Conservation (phyloP, 2,888 invertebrate species). For the Gasteruption jaculator region DNA sequence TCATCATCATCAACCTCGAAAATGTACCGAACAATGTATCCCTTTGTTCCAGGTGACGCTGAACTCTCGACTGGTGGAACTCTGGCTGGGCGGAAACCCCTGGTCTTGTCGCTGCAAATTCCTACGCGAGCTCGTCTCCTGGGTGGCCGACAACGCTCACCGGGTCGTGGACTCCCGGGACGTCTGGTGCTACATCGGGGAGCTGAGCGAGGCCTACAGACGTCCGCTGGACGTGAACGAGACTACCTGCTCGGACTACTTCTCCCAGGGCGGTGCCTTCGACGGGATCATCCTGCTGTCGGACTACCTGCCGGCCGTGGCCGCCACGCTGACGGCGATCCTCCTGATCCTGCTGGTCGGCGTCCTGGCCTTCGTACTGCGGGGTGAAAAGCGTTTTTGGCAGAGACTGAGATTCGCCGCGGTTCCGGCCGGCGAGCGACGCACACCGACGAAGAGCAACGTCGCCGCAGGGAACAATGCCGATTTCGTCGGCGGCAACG, state of each 20-base stretch:
- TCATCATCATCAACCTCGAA: too few relatives aligned
- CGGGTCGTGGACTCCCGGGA: constrained; percentile 75
- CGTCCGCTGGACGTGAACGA: constrained; percentile 79
- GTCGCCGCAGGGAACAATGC: too few relatives aligned
- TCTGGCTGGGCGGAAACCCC: constrained; percentile 77
- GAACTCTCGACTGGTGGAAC: constrained; percentile 66
- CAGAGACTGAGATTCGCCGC: constrained; percentile 77
- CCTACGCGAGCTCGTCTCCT: constrained; percentile 76
- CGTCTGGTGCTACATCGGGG: constrained; percentile 77
- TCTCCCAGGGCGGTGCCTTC: constrained; percentile 77
- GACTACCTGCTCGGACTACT: constrained; percentile 83
- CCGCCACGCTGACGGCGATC: constrained; percentile 73
- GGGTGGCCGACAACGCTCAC: constrained; percentile 76
- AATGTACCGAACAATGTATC: too few relatives aligned
- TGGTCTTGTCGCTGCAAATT: constrained; percentile 92
- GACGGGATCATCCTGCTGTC: constrained; percentile 72
- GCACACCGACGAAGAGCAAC: too few relatives aligned
- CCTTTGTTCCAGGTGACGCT: constrained; percentile 59
- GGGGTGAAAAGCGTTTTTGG: constrained; percentile 83
- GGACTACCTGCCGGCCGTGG: constrained; percentile 80
- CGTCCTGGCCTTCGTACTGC: constrained; percentile 78
- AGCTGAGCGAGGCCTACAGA: constrained; percentile 69
- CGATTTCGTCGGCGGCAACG: too few relatives aligned
- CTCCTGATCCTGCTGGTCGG: constrained; percentile 72
- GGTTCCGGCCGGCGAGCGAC: constrained; percentile 70